Base-by-base conservation (phyloP, 2,797 vertebrate genomes). In the Bovichtus diacanthus region DNA sequence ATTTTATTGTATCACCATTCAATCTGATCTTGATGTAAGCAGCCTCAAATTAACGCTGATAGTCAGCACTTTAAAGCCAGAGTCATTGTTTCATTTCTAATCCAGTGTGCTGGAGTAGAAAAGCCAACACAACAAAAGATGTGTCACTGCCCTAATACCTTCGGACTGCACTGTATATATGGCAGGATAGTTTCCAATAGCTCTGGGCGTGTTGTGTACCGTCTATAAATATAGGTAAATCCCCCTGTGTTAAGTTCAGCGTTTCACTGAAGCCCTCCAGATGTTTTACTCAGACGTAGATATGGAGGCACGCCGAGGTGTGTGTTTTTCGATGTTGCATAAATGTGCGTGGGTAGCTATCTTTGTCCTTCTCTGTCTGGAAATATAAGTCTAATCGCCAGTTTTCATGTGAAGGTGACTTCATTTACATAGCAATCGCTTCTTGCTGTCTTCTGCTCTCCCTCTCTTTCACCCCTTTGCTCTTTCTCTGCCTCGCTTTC, bases 371-470 rank as follows among this genome's bases (percentile, higher is more conserved):
- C 75, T 86, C 76, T 88, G 82, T 87, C 80, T 82, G 80, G 39
- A 90, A 86, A 83, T 89, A 63, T 81, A 73, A 89, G 78, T 87
- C 83, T 86, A 90, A 90, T 90, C 82, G 46, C 34, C 39, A 60
- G 74, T 82, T 85, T 85, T 78, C 31, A 72, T 61, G 78, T 90
- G 87, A 90, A 86, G 88, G 88, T 92, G 90, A 90, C 87, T 91
- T 86, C 66, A 90, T 91, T 91, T 92, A 82, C 90, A 89, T 83
- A 82, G 70, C 74, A 88, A 90, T 91, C 83, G 88, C 81, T 11
- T 23, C 43, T 29, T 47, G 73, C 69, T 74, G 21, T 49, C 67
- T 73, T 19, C 77, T 46, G 63, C 83, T 44, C 21, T 11, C 43
- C 75, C 50, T 76, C 39, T 53, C 9, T 74, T 54, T 70, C 53